Base-by-base conservation (phyloP, 2,888 invertebrate genomes). In the Gari tellinella region DNA sequence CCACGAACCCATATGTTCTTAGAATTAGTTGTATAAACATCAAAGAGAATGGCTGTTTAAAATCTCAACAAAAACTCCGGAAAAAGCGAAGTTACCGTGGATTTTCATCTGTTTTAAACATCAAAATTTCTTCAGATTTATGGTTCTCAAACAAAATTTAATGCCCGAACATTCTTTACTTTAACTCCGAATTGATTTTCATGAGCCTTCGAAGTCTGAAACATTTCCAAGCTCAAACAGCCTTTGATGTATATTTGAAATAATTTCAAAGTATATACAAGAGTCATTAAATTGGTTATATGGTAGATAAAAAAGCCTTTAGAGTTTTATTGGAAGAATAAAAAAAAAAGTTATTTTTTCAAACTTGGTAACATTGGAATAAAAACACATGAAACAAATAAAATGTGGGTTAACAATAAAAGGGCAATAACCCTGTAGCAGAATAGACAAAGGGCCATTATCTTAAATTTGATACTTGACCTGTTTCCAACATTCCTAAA, bases 51-150 rank as follows among this genome's bases (percentile, higher is more conserved):
- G 53, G 57, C 56, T 63, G 62, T 75, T 75, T 58, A 75, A 75
- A 67, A 62, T 75, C 70, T 70, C 56, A 70, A 65, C 75, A 70
- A 70, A 70, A 63, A 58, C 31, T 31, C 53, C 58, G 45, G 56
- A 43, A 51, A 26, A 31, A 58, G 41, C 38, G 62, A 31, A 63
- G 57, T 69, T 70, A 49, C 65, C 51, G 52, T 45, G 19, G 51
- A 52, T 66, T 62, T 63, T 73, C 72, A 73, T 73, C 77, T 78
- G 77, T 73, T 73, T 78, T 66, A 58, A 66, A 78, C 77, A 78
- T 78, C 77, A 78, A 78, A 78, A 68, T 77, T 73, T 58, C 62
- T 56, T 58, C 25, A 58, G 52, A 64, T 60, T 72, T 67, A 61
- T 52, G 45, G 43, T 49, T 43, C 61, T 61, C 65, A 72, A 61